These are phyloP conservation scores for Psettodes erumei DNA, from an alignment of 2,113 vertebrate species.

Conservation along the genomic window DNA sequence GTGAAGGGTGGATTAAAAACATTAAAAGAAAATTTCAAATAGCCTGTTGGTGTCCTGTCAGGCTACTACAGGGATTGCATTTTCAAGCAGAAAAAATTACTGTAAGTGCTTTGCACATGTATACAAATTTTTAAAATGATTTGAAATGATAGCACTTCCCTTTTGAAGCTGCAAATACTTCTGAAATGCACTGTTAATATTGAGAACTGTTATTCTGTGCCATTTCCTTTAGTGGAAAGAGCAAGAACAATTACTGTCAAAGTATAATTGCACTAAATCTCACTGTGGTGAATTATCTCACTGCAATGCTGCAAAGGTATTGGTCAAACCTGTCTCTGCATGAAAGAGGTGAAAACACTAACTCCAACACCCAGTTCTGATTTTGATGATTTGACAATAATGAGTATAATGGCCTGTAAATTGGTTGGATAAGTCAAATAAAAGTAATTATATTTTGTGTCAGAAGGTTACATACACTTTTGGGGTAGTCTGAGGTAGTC, in stretches of 20 bases:
- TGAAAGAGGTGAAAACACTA: neutral
- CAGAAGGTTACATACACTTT: neutral
- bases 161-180: neutral
- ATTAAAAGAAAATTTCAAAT: neutral
- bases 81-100: too few relatives aligned
- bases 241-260: neutral
- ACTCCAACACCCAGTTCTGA: too few relatives aligned
- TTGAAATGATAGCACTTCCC: neutral
- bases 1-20: too few relatives aligned
- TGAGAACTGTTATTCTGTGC: neutral
- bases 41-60: conserved; percentile 1
- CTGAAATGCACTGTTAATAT: neutral
- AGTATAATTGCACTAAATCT: too few relatives aligned
- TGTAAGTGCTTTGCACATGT: neutral
- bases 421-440: neutral
- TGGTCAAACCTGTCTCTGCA: neutral
- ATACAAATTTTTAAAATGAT: neutral
- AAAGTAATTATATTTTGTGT: neutral
- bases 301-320: neutral
- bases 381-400: too few relatives aligned
- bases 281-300: too few relatives aligned
- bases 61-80: too few relatives aligned
- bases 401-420: too few relatives aligned
- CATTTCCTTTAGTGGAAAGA: neutral
- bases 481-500: too few relatives aligned